Evolutionary conservation across 2,888 invertebrate species (phyloP), one percentile per base, ranked within the genome.

Genomic region (Eupeodes luniger): DNA sequence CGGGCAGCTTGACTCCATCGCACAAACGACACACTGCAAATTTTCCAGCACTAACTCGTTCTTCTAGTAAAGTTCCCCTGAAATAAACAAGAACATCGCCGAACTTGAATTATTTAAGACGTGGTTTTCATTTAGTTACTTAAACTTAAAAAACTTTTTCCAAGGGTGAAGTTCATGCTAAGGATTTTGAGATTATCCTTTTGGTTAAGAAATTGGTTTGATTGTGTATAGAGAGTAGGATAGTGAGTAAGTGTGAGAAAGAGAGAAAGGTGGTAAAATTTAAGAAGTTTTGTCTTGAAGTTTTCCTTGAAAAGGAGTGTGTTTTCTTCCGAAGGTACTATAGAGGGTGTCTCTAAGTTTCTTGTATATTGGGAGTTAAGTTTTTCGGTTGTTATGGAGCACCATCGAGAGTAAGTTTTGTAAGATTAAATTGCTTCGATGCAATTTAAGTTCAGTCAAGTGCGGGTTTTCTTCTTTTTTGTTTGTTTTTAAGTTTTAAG

Each of bases 101-200:
- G 85, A 88, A 88, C 88, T 88, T 88, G 75, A 85, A 88, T 85
- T 88, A 88, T 88, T 88, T 88, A 88, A 88, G 85, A 88, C 88
- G 88, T 88, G 88, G 85, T 85, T 85, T 85, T 88, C 85, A 88
- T 88, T 88, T 74, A 88, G 88, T 88, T 88, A 85, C 78, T 88
- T 85, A 81, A 83, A 19, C 10, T 12, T 47, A 59, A 16, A 16
- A 61, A 78, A 78, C 74, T 67, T 85, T 80, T 79, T 88, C 81
- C 88, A 85, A 85, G 88, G 78, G 81, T 78, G 81, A 88, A 85
- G 88, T 88, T 88, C 85, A 85, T 85, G 78, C 78, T 82, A 62
- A 55, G 47, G 67, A 85, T 78, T 27, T 81, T 57, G 64, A 78
- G 85, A 81, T 88, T 81, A 85, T 85, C 88, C 75, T 61, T 27